A percentile compares a stretch with the other conserved stretches of the same genome.
Conservation (phyloP, 2,888 invertebrate genomes). For the Eugnorisma glareosa region DNA sequence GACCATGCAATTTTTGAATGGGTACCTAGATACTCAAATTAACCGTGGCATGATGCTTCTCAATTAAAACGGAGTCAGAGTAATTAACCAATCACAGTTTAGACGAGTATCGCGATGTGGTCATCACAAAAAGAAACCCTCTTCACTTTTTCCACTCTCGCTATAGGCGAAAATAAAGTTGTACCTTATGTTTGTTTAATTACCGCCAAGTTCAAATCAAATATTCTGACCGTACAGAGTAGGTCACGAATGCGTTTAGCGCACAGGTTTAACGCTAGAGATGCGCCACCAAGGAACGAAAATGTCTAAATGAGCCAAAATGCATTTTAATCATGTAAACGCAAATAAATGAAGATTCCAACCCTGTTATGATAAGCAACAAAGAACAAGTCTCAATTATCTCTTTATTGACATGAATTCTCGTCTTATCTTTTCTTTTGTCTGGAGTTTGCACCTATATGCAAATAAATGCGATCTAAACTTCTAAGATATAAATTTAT, state of each 20-base stretch:
- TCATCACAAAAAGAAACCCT: not conserved
- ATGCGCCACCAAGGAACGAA: not conserved
- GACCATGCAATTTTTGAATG: constrained; percentile 8
- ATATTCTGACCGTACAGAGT: not conserved
- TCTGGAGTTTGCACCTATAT: constrained; percentile 17
- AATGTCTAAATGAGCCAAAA: not conserved
- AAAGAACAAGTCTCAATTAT: constrained; percentile 34
- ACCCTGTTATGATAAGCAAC: not conserved
- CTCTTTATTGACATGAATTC: constrained; percentile 26
- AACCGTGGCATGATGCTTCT: not conserved
- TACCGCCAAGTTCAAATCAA: not conserved
- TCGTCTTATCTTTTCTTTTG: constrained; percentile 37
- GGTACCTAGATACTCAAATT: not conserved
- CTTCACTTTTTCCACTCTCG: not conserved
- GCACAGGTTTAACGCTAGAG: not conserved
- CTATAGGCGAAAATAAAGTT: not conserved
- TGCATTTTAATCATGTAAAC: not conserved
- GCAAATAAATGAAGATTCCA: not conserved
- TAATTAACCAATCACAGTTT: too few species aligned
- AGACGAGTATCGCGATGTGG: not conserved
- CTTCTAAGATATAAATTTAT: constrained; percentile 3
- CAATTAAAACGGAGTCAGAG: not conserved
- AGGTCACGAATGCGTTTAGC: not conserved
- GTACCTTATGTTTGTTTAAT: not conserved
- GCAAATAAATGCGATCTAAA: constrained; percentile 26